Evolutionary conservation across 2,888 invertebrate species (phyloP).

Genomic region (Cremastinae sp.): DNA sequence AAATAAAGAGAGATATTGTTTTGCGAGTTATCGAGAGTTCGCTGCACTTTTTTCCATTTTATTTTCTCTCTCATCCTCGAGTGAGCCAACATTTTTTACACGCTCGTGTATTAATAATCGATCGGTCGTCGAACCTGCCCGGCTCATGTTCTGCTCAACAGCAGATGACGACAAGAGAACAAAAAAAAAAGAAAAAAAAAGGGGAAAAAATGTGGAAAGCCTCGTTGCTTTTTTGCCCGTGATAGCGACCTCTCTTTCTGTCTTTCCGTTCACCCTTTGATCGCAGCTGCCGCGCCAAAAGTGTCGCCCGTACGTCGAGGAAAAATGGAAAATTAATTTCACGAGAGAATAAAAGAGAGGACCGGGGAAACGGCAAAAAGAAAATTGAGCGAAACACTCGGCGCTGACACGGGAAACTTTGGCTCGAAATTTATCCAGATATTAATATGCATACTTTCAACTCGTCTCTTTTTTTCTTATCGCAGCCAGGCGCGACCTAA

Average conservation of each 20-base stretch:
- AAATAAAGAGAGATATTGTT: slow-evolving; percentile 10
- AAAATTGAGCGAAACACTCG: background rate
- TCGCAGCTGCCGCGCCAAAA: slow-evolving; percentile 45
- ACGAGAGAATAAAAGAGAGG: slow-evolving; percentile 9
- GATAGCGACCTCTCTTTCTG: slow-evolving; percentile 25
- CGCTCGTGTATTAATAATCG: slow-evolving; percentile 55
- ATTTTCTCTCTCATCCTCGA: background rate
- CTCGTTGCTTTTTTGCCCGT: slow-evolving; percentile 45
- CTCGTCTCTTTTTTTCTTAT: too few relatives aligned
- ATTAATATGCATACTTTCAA: too few relatives aligned
- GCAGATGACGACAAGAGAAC: slow-evolving; percentile 40
- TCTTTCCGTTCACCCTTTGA: slow-evolving; percentile 47
- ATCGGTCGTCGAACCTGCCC: slow-evolving; percentile 55
- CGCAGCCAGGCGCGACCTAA: too few relatives aligned
- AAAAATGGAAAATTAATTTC: slow-evolving; percentile 53
- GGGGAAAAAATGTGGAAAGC: slow-evolving; percentile 19
- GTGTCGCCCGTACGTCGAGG: slow-evolving; percentile 46
- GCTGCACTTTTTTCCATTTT: slow-evolving; percentile 39
- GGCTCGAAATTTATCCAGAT: background rate
- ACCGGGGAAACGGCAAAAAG: slow-evolving; percentile 23
- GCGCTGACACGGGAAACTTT: slow-evolving; percentile 4
- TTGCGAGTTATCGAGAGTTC: slow-evolving; percentile 32
- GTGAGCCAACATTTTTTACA: slow-evolving; percentile 40
- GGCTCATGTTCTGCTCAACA: slow-evolving; percentile 42
- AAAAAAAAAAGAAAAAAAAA: slow-evolving; percentile 17